Evolutionary conservation across 2,888 invertebrate genomes (phyloP), one percentile per base, ranked within the genome.

Genomic region (Megastigmus dorsalis): DNA sequence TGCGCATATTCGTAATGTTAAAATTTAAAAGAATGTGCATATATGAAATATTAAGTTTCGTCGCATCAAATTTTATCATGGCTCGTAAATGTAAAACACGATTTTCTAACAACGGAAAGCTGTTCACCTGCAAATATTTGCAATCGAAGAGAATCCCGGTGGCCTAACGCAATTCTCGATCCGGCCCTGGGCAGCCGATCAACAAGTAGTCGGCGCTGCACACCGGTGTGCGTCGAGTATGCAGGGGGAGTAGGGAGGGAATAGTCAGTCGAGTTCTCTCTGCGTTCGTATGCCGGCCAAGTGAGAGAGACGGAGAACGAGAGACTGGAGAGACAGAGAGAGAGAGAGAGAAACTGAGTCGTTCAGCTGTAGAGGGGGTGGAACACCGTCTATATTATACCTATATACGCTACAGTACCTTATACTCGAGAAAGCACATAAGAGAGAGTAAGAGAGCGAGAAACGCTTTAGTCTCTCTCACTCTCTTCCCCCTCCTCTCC

Each of bases 131-230:
- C 7, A 2, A 13, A 45, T 20, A 45, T 23, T 20, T 45, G 43
- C 43, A n/a, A 4, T 23, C 30, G 20, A 36, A 36, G 30, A 26
- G 38, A 65, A 48, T 20, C 15, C 30, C 13, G 45, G 45, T 48
- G 38, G 65, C 15, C 60, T 30, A 13, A 2, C 33, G 33, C 6
- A 3, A 9, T n/a, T n/a, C 18, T 13, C 15, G 33, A 6, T 60
- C 38, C 70, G 54, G n/a, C 43, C 62, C 70, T 63, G 70, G 33
- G 5, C 20, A 26, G 54, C 9, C 54, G 59, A 72, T 72, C 71
- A 72, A 72, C 71, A 72, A 72, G 75, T 62, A 57, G 65, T 70
- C 60, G 38, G 36, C 28, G 70, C 15, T 63, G 43, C 63, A 20
- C 30, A 45, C 30, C 45, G 30, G 33, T 45, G 10, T 18, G n/a